These are phyloP conservation scores for Notechis scutatus DNA, from an alignment of 2,113 vertebrate species.

Conservation along the genomic window DNA sequence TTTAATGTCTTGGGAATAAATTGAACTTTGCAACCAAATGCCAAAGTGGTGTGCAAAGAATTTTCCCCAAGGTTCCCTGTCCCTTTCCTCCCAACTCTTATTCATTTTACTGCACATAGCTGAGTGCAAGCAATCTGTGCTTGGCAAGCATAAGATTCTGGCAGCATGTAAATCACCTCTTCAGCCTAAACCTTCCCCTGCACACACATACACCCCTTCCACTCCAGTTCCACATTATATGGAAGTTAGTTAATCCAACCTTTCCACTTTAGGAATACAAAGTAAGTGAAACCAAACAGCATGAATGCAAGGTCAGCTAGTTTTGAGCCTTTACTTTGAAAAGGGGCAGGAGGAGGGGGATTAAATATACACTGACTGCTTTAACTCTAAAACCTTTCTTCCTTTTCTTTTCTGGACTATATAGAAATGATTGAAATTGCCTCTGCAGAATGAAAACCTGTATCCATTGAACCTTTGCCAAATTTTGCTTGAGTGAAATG, in stretches of 20 bases:
- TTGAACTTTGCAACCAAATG: slow-evolving; percentile 64
- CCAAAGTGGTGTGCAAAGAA: slow-evolving; percentile 57
- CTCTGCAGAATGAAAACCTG: neutral
- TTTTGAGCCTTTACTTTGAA: slow-evolving; percentile 39
- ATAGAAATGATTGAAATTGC: neutral
- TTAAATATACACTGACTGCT: slow-evolving; percentile 42
- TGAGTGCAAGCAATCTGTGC: slow-evolving; percentile 56
- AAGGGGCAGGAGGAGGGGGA: neutral
- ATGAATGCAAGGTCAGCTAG: slow-evolving; percentile 38
- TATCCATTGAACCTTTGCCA: neutral
- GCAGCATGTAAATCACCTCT: slow-evolving; percentile 48
- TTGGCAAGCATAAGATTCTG: slow-evolving; percentile 51
- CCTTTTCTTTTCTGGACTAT: neutral
- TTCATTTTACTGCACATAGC: slow-evolving; percentile 59
- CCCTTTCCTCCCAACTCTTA: slow-evolving; percentile 30
- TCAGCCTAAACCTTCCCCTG: slow-evolving; percentile 11
- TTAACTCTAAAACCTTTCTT: neutral
- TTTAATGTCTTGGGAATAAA: slow-evolving; percentile 67
- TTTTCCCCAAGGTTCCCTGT: slow-evolving; percentile 53
- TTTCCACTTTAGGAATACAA: slow-evolving; percentile 50
- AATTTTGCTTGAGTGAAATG: neutral
- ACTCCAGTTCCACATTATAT: slow-evolving; percentile 22
- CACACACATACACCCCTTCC: slow-evolving; percentile 24
- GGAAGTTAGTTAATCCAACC: slow-evolving; percentile 41
- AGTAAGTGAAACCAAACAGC: slow-evolving; percentile 50